Percentiles rank a stretch among this genome's conserved stretches.
Conservation (phyloP, 2,113 vertebrate genomes). For the Caloenas nicobarica region DNA sequence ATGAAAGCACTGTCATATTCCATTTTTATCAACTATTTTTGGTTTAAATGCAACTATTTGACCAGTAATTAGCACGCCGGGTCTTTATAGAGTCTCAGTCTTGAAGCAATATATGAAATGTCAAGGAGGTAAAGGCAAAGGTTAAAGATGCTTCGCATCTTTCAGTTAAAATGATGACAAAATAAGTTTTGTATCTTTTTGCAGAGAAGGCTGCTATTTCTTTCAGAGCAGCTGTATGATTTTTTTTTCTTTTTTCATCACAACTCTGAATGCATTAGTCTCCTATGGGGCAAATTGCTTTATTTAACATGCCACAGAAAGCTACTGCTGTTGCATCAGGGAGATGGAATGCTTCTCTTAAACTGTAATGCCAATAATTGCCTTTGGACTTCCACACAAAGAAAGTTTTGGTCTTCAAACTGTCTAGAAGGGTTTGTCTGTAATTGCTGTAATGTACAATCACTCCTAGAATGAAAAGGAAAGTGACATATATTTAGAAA, state of each 20-base stretch:
- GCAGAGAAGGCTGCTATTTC: conserved; percentile 2
- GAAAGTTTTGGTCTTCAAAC: conserved; percentile 71
- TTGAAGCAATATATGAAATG: conserved; percentile 10
- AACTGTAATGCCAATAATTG: conserved; percentile 72
- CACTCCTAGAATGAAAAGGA: conserved; percentile 66
- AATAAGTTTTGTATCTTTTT: conserved; percentile 6
- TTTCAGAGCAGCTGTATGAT: conserved; percentile 48
- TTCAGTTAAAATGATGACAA: neutral
- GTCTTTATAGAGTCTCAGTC: neutral
- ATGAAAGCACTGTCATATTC: conserved; percentile 17
- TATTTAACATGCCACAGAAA: conserved; percentile 72
- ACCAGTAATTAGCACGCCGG: neutral
- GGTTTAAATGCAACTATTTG: neutral
- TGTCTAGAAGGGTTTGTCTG: conserved; percentile 72
- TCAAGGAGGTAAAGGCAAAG: conserved; percentile 10
- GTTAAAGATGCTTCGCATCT: conserved; percentile 5
- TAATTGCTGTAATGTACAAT: conserved; percentile 73
- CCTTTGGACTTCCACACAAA: conserved; percentile 71
- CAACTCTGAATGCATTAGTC: conserved; percentile 53
- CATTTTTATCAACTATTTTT: conserved; percentile 25
- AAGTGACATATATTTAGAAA: conserved; percentile 74
- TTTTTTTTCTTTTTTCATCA: conserved; percentile 52
- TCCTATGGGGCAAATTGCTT: conserved; percentile 69
- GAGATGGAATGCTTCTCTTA: conserved; percentile 76
- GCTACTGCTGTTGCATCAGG: conserved; percentile 78